Evolutionary conservation across 1,140 invertebrate genomes (phyloP).

Genomic region (Sitobion miscanthi): DNA sequence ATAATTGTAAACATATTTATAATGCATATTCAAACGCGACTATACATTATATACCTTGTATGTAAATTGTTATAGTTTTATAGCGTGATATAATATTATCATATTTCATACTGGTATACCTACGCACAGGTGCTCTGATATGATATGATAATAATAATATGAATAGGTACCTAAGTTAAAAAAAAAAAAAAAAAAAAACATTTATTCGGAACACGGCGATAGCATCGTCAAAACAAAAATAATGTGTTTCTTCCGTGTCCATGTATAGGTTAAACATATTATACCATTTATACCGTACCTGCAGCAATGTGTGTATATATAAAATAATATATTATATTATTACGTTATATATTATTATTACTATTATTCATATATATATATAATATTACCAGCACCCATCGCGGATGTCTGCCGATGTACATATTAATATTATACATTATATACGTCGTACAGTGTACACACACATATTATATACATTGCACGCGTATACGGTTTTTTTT

Average conservation of each 20-base stretch:
- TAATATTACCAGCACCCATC: background rate
- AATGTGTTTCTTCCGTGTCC: background rate
- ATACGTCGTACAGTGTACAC: background rate
- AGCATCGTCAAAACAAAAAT: background rate
- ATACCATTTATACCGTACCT: background rate
- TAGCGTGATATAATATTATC: background rate
- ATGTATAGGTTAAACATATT: background rate
- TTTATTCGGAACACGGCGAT: background rate
- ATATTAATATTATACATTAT: background rate
- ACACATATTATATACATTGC: background rate
- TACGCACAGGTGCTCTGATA: background rate
- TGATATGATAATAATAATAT: background rate
- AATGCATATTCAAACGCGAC: background rate
- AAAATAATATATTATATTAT: background rate
- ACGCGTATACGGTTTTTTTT: background rate
- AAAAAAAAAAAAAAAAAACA: background rate
- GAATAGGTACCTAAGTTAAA: background rate
- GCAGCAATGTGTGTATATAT: background rate
- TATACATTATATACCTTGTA: background rate
- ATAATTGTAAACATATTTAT: background rate
- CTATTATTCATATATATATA: background rate
- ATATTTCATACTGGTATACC: background rate
- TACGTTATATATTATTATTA: background rate
- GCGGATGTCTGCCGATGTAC: background rate
- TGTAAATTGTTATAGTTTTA: background rate